Evolutionary conservation across 53 echinoderm and acorn worm genomes (phyloP).

Genomic region (Mesocentrotus franciscanus): DNA sequence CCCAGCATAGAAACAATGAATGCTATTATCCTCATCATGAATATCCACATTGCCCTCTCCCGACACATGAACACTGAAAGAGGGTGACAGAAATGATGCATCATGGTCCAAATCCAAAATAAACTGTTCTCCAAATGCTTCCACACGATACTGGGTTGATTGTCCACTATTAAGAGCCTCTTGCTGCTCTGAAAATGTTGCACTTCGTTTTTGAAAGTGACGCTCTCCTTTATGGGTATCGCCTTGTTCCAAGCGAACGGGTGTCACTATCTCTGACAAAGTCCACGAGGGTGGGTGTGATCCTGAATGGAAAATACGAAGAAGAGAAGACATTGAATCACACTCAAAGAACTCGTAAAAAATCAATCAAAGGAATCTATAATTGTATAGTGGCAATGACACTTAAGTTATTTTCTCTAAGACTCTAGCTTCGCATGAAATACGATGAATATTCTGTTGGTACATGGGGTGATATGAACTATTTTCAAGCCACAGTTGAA

Average conservation of each 20-base stretch:
- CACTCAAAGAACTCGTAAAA: neutral
- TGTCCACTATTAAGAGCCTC: neutral
- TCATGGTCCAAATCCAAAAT: slow-evolving; percentile 80
- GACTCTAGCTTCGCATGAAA: neutral
- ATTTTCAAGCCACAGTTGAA: neutral
- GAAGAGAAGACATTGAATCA: slow-evolving; percentile 12
- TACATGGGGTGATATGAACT: neutral
- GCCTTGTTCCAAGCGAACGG: slow-evolving; percentile 72
- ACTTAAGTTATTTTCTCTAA: neutral
- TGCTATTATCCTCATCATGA: slow-evolving; percentile 67
- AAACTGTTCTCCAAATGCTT: slow-evolving; percentile 90
- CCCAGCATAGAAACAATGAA: slow-evolving; percentile 95
- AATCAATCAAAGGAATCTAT: neutral
- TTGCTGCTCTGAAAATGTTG: slow-evolving; percentile 48
- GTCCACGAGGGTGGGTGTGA: slow-evolving; percentile 58
- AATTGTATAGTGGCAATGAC: neutral
- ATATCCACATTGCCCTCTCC: slow-evolving; percentile 62
- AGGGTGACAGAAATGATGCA: slow-evolving; percentile 83
- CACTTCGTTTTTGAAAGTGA: slow-evolving; percentile 82
- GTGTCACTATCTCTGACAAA: slow-evolving; percentile 79
- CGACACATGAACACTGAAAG: slow-evolving; percentile 83
- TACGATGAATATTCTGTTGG: neutral
- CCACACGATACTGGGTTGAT: slow-evolving; percentile 74
- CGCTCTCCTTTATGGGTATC: slow-evolving; percentile 68
- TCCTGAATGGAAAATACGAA: neutral